Evolutionary conservation across 2,113 vertebrate genomes (phyloP).

Genomic region (Solea solea): DNA sequence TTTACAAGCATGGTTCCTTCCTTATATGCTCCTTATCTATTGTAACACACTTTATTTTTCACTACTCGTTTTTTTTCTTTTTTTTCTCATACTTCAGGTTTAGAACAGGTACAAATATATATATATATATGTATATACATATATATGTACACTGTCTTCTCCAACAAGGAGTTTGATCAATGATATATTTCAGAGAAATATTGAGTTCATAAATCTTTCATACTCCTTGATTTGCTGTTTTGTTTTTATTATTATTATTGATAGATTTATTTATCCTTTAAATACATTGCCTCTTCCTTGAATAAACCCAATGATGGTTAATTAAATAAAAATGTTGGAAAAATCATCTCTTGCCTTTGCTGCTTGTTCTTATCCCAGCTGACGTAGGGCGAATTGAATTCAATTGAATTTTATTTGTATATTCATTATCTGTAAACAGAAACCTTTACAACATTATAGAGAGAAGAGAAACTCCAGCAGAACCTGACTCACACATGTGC

Average conservation of each 20-base stretch:
- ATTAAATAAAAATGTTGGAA: conserved; percentile 39
- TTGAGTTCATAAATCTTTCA: conserved; percentile 61
- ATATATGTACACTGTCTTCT: neutral
- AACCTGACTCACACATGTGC: no score
- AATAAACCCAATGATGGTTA: conserved; percentile 8
- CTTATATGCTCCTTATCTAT: neutral
- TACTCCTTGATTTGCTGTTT: no score
- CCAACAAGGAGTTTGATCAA: conserved; percentile 46
- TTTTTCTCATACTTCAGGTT: neutral
- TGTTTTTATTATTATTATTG: neutral
- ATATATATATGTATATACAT: neutral
- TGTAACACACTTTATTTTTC: neutral
- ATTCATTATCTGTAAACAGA: no score
- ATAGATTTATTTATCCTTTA: conserved; percentile 40
- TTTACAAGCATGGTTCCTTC: neutral
- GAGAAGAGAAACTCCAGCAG: no score
- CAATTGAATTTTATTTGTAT: no score
- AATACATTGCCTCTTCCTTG: neutral
- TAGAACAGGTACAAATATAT: neutral
- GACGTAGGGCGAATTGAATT: no score
- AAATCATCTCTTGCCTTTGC: neutral
- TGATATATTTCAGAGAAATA: conserved; percentile 63
- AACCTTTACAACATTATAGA: no score
- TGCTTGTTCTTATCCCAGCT: no score
- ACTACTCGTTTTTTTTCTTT: neutral